Evolutionary conservation across 2,797 vertebrate species (phyloP).

Genomic region (Percopsis omiscomaycus): DNA sequence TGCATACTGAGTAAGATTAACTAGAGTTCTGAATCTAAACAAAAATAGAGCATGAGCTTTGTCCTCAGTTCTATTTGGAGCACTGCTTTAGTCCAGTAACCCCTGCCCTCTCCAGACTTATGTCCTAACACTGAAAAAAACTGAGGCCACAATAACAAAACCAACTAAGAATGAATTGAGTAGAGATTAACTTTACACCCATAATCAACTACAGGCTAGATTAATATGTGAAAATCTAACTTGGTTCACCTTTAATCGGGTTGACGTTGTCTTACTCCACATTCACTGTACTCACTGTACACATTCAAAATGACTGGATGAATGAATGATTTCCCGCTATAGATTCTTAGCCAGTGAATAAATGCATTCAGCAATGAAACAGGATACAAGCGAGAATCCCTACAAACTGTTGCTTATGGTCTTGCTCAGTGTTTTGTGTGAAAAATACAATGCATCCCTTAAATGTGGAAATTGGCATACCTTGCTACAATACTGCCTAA

Average conservation of each 20-base stretch:
- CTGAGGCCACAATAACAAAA: no score
- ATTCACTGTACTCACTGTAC: conserved; percentile 10
- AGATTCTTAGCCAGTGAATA: conserved; percentile 30
- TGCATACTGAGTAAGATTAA: conserved; percentile 2
- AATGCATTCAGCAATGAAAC: conserved; percentile 6
- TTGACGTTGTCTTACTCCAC: conserved; percentile 26
- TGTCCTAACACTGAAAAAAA: no score
- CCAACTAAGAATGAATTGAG: no score
- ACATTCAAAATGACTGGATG: conserved; percentile 14
- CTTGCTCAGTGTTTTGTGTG: conserved; percentile 22
- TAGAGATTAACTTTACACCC: conserved; percentile 26
- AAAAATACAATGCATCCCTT: conserved; percentile 14
- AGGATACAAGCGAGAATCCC: conserved; percentile 6
- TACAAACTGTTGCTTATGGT: conserved; percentile 40
- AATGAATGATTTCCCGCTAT: conserved; percentile 24
- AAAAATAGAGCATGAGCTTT: no score
- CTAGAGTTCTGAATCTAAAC: no score
- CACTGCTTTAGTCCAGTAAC: no score
- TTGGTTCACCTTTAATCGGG: conserved; percentile 35
- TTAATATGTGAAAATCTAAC: background rate
- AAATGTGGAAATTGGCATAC: no score
- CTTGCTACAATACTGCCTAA: conserved; percentile 21
- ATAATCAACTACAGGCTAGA: background rate
- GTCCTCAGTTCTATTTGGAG: no score
- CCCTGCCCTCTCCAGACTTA: no score